These are phyloP conservation scores for Desoria tigrina DNA, from an alignment of 2,888 invertebrate genomes.

Conservation along the genomic window DNA sequence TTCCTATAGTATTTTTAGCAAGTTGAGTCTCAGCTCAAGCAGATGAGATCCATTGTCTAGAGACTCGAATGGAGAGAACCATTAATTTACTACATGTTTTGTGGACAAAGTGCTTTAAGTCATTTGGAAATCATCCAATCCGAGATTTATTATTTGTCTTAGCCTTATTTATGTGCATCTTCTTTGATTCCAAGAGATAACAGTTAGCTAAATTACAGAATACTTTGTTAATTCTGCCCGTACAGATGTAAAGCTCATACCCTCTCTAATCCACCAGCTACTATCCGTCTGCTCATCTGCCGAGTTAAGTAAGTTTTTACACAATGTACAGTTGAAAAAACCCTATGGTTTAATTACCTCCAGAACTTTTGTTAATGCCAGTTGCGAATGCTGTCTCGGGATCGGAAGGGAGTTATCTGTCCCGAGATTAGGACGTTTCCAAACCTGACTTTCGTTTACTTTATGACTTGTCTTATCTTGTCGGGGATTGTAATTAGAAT, in stretches of 20 bases:
- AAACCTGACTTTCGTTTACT: not conserved
- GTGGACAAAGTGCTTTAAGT: slow-evolving; percentile 21
- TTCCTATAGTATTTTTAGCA: slow-evolving; percentile 5
- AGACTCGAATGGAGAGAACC: not conserved
- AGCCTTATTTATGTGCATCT: slow-evolving; percentile 12
- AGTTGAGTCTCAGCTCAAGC: not conserved
- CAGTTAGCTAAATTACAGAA: not conserved
- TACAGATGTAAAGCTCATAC: no score
- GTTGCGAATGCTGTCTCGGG: no score
- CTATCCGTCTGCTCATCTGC: no score
- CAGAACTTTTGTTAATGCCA: no score
- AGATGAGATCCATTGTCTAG: slow-evolving; percentile 5
- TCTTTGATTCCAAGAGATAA: slow-evolving; percentile 10
- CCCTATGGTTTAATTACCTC: no score
- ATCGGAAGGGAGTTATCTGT: no score
- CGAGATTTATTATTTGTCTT: slow-evolving; percentile 22
- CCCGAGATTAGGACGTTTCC: no score
- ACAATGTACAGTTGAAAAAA: no score
- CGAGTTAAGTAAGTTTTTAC: no score
- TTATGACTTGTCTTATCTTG: slow-evolving; percentile 15
- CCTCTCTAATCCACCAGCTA: no score
- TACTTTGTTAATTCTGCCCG: no score
- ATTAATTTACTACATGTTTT: slow-evolving; percentile 19
- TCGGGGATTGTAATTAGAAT: slow-evolving; percentile 15
- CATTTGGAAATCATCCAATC: slow-evolving; percentile 19